Evolutionary conservation across 2,797 vertebrate genomes (phyloP).

Genomic region (Acanthornis magna): DNA sequence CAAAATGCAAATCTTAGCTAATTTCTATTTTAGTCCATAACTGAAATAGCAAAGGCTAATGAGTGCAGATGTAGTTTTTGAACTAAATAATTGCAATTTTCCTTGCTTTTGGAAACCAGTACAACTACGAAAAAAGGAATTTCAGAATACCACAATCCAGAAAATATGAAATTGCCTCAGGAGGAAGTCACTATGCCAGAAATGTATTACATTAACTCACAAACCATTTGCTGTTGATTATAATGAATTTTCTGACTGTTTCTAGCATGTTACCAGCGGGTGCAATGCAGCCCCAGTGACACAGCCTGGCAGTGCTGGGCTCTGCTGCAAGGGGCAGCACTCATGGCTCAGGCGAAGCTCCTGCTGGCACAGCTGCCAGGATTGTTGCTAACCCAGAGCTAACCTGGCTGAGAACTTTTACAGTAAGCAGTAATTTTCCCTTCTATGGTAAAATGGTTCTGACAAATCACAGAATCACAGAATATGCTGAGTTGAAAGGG

Average conservation of each 20-base stretch:
- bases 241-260: neutral
- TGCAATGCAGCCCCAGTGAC: neutral
- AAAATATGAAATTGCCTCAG: neutral
- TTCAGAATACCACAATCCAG: neutral
- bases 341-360: neutral
- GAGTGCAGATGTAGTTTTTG: neutral
- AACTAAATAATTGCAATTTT: neutral
- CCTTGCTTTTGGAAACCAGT: neutral
- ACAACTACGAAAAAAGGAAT: neutral
- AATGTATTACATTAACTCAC: neutral
- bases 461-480: neutral
- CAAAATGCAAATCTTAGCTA: neutral
- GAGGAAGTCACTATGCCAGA: neutral
- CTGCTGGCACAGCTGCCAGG: neutral
- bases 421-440: neutral
- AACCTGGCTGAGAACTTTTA: neutral
- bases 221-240: neutral
- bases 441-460: neutral
- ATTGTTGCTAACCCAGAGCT: neutral
- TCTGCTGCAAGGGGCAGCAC: neutral
- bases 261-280: accelerated
- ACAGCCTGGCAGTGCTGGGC: neutral
- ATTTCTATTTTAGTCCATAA: neutral
- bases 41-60: neutral
- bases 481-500: neutral